Base-by-base conservation (phyloP, 2,888 invertebrate genomes). In the Ypsolopha sequella region DNA sequence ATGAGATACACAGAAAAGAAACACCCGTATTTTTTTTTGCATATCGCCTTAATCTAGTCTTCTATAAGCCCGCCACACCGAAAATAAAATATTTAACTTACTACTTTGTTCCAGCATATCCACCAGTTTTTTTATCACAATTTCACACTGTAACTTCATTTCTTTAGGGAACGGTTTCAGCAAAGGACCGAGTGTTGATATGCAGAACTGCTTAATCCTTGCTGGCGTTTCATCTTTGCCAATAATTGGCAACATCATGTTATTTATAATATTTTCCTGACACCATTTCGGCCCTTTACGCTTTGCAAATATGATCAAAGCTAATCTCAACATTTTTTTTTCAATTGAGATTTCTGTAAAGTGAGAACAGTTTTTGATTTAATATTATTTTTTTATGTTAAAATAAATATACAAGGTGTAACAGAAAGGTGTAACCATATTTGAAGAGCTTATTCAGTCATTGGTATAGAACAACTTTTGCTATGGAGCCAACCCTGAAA, bases 201-300 rank as follows among this genome's bases (percentile, higher is more conserved):
- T 59, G 56, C 80, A 80, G 60, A 82, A 85, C 51, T 60, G 58
- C 58, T 70, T 79, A 13, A 67, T 62, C 51, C 53, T 60, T 6
- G 66, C 61, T 0, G 68, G 54, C 7, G 62, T 54, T 11, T 59
- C 58, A n/a, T 67, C 56, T 14, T 70, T 67, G 11, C 73, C 73
- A 51, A 87, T 74, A 6, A 80, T 63, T 8, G 85, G 80, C 53
- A 71, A 54, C 39, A 87, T 57, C 53, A 80, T 63, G 49, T 73
- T 73, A 51, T 73, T 73, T 1, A 87, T 64, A 10, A 87, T 73
- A 54, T 80, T 67, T 39, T 70, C 78, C 53, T 82, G 77, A 57
- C 80, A 80, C 86, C 86, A 86, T n/a, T 62, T 63, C 0, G 80
- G 65, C 0, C 85, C 87, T 11, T 73, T 68, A 1, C 87, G 71